Conservation (phyloP, 2,888 invertebrate species). For the Acronicta aceris region DNA sequence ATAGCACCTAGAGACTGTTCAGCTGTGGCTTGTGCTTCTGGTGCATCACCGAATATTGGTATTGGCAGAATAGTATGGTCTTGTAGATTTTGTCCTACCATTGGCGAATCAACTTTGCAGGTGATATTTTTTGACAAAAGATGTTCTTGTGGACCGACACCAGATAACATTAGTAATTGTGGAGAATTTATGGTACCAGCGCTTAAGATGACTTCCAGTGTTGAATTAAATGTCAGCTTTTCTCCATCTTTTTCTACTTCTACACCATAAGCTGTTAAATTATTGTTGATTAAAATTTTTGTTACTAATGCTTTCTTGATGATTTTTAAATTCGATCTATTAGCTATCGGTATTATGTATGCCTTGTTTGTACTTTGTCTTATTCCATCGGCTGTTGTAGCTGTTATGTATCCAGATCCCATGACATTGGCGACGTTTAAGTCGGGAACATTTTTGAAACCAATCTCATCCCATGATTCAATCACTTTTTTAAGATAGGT, state of each 20-base stretch:
- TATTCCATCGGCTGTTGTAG: conserved; percentile 48
- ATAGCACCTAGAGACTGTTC: conserved; percentile 16
- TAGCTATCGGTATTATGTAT: not conserved
- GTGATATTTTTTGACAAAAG: conserved; percentile 64
- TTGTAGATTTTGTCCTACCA: conserved; percentile 78
- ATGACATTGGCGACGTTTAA: conserved; percentile 76
- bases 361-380: conserved; percentile 3
- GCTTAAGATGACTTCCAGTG: conserved; percentile 3
- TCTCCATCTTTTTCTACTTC: conserved; percentile 1
- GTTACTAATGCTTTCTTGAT: not conserved
- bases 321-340: conserved; percentile 1
- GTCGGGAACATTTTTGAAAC: conserved; percentile 73
- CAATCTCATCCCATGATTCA: conserved; percentile 79
- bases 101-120: conserved; percentile 66
- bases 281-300: not conserved
- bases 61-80: conserved; percentile 67
- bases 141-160: conserved; percentile 44
- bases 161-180: conserved; percentile 3
- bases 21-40: conserved; percentile 2
- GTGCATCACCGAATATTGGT: conserved; percentile 25
- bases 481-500: conserved; percentile 57
- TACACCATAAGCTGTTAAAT: conserved; percentile 3
- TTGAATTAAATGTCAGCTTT: not conserved
- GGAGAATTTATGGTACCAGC: not conserved
- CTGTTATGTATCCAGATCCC: conserved; percentile 83